These are phyloP conservation scores for Siderastrea radians DNA, from an alignment of 92 coral and sea anemone genomes.

Conservation along the genomic window DNA sequence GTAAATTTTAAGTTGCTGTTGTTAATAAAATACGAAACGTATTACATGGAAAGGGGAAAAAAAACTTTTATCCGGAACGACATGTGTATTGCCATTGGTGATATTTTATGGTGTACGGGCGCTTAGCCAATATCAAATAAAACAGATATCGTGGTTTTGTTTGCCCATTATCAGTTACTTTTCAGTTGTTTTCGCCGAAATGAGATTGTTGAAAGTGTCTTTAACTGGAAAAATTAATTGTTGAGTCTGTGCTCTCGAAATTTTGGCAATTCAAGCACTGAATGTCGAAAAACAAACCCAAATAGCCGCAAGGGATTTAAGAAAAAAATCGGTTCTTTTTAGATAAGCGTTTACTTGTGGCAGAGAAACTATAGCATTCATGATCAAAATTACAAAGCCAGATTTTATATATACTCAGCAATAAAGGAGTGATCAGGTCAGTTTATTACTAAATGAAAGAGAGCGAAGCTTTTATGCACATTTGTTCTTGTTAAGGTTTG, in stretches of 20 bases:
- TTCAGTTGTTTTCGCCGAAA: constrained; percentile 3
- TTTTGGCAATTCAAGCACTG: neutral
- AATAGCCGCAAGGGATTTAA: neutral
- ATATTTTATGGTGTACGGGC: constrained; percentile 1
- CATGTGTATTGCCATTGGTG: constrained; percentile 5
- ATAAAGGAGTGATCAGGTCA: neutral
- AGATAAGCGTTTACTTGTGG: neutral
- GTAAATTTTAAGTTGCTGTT: neutral
- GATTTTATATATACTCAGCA: neutral
- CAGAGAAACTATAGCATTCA: neutral
- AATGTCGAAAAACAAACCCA: neutral
- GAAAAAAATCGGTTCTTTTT: neutral
- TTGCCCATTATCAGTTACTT: constrained; percentile 25
- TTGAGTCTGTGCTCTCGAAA: neutral
- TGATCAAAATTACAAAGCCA: neutral
- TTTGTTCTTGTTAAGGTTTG: constrained; percentile 33
- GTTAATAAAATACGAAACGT: neutral
- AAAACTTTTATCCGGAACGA: neutral
- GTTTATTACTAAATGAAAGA: constrained; percentile 5
- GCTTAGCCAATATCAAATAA: constrained; percentile 6
- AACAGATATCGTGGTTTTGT: constrained; percentile 28
- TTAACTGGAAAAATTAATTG: constrained; percentile 8
- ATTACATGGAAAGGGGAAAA: neutral
- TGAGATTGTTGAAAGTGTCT: constrained; percentile 16
- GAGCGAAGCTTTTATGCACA: neutral